A percentile compares a stretch with the other conserved stretches of the same genome.
phyloP scores from a whole-genome alignment of 2,797 vertebrate species.

The Sternarchorhynchus goeldii region DNA sequence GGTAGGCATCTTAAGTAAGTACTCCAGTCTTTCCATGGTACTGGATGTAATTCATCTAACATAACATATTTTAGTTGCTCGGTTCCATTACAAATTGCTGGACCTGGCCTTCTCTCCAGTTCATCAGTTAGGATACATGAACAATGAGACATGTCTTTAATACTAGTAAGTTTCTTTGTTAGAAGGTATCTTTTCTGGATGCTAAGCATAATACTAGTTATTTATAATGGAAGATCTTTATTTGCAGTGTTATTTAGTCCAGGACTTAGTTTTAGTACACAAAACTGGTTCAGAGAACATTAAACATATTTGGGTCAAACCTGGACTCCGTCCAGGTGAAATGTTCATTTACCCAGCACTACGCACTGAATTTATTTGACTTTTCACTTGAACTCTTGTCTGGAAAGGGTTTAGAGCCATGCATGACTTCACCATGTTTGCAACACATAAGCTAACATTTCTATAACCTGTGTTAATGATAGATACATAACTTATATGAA shows the following conservation, averaged over 20 bases:
- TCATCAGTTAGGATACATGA: background rate
- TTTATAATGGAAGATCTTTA: background rate
- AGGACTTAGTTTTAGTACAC: background rate
- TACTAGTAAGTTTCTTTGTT: background rate
- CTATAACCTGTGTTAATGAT: conserved; percentile 48
- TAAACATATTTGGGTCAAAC: background rate
- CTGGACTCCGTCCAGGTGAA: conserved; percentile 24
- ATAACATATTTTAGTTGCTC: background rate
- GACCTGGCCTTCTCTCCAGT: no score
- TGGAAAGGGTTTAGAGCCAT: conserved; percentile 68
- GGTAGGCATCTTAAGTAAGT: background rate
- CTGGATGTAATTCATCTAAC: background rate
- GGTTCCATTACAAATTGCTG: no score
- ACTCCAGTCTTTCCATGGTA: background rate
- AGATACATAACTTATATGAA: conserved; percentile 42
- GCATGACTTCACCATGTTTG: conserved; percentile 65
- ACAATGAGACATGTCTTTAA: background rate
- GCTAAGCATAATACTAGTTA: background rate
- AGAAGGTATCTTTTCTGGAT: background rate
- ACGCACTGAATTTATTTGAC: conserved; percentile 47
- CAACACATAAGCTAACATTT: conserved; percentile 57
- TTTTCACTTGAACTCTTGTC: conserved; percentile 37
- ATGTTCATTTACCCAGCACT: conserved; percentile 54
- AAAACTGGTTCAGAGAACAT: background rate
- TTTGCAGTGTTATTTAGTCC: background rate